Base-by-base conservation (phyloP, 2,888 invertebrate species). In the Bedellia somnulentella region DNA sequence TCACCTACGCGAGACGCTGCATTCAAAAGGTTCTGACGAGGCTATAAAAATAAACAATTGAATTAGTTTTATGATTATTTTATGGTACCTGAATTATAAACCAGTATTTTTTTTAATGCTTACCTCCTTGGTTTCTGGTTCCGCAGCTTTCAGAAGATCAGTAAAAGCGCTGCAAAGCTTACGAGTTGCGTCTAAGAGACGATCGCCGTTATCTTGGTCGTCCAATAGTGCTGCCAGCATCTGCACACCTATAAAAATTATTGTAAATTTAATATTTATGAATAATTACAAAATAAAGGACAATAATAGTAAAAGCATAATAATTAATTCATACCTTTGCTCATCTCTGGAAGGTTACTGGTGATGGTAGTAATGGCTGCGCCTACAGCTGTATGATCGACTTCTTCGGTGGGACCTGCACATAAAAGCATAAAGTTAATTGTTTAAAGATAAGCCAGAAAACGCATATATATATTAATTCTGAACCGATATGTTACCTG, bases 351-450 rank as follows among this genome's bases (percentile, higher is more conserved):
- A 42, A 99, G 79, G 55, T 97, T 97, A 47, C 87, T 91, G 17
- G 97, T 93, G 47, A 99, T 99, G 29, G 97, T 96, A 6, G 93
- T 93, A 38, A 99, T 95, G 15, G 98, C 98, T 0, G 95, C 93
- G 0, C 97, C 96, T 1, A 99, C 94, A 0, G 95, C 93, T 3
- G 90, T 91, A 56, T 95, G 93, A 63, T 97, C 96, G 5, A 96
- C 90, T 44, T 96, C 94, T 41, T 93, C 92, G 0, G 86, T 85
- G 0, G 85, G 77, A 3, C 85, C 86, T 66, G 18, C 18, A 18
- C 9, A 18, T 18, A 18, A 6, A 18, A 6, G 5, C 9, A 18
- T 6, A 18, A 18, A 18, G 18, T 5, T 5, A 9, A 18, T 18
- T 18, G 5, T 18, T 18, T 18, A 6, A 6, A 18, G 5, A 18